Base-by-base conservation (phyloP, 1,140 invertebrate species). In the Brachionus angularis region DNA sequence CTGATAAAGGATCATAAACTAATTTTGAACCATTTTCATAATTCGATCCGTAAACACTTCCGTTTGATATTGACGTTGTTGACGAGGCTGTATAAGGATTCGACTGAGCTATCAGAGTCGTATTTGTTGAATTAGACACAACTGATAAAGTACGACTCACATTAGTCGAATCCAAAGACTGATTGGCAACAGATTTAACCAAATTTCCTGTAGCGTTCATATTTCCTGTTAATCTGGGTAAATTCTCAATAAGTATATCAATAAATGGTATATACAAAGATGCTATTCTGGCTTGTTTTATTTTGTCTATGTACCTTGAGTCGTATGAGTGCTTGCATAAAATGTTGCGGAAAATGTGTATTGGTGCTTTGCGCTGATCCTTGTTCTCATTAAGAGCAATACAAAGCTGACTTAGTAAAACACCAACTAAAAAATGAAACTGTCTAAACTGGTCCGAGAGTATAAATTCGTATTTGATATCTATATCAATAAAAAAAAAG, bases 291-390 rank as follows among this genome's bases (percentile, higher is more conserved):
- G 88, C 87, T 76, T 94, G 86, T 77, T 90, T 88, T 49, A 87
- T 87, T 86, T 89, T 73, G 44, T 81, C 80, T 61, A 79, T 85
- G 79, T 94, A 96, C 72, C 93, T 83, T 77, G 91, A 89, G 81
- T 97, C 94, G 76, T 92, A 85, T 75, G 94, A 89, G 81, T 97
- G 94, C 80, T 96, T 96, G 0, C 91, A 90, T 49, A 96, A 82
- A 71, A 94, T 79, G 81, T 93, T 89, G 72, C 91, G 85, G 25
- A 96, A 82, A 12, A 90, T 88, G 23, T 81, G 81, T 67, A 96
- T 85, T 0, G 91, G 90, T 34, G 86, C 83, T 72, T 88, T 87
- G 4, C 93, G 84, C 67, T 93, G 88, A 73, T 90, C 87, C 3
- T 86, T 83, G 4, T 90, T 85, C 80, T 94, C 91, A 73, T 88